Conservation (phyloP, 2,113 vertebrate species). For the Cyanocitta stelleri region DNA sequence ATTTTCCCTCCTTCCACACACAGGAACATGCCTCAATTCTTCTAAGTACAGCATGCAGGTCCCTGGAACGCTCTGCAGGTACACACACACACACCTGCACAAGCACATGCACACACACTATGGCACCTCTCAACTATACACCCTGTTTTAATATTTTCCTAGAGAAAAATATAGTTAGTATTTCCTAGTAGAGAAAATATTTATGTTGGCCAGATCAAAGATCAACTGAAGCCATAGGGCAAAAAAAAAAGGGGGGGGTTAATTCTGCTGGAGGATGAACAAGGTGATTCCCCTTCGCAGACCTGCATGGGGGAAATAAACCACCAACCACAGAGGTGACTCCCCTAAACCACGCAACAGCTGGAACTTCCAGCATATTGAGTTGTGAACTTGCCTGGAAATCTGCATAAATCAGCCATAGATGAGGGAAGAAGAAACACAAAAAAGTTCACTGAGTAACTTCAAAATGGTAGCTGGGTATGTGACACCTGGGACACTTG, state of each 20-base stretch:
- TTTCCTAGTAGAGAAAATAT: background rate
- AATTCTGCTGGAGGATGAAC: background rate
- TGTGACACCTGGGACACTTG: background rate
- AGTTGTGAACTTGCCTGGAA: background rate
- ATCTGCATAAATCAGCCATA: background rate
- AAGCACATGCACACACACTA: fast-evolving
- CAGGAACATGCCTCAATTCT: background rate
- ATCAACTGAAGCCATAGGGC: background rate
- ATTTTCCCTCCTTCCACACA: background rate
- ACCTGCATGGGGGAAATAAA: background rate
- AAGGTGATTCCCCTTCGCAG: background rate
- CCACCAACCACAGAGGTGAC: background rate
- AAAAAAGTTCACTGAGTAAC: background rate
- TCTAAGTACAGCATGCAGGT: background rate
- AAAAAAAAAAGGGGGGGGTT: background rate
- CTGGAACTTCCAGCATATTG: background rate
- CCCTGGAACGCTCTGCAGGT: fast-evolving
- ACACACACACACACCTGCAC: fast-evolving
- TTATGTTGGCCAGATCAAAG: background rate
- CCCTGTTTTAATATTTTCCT: background rate
- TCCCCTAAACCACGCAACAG: background rate
- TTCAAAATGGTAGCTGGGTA: background rate
- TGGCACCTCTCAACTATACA: background rate
- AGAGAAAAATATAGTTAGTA: background rate
- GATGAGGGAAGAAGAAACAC: background rate